Conservation (phyloP, 2,113 vertebrate species). For the Gavia stellata region DNA sequence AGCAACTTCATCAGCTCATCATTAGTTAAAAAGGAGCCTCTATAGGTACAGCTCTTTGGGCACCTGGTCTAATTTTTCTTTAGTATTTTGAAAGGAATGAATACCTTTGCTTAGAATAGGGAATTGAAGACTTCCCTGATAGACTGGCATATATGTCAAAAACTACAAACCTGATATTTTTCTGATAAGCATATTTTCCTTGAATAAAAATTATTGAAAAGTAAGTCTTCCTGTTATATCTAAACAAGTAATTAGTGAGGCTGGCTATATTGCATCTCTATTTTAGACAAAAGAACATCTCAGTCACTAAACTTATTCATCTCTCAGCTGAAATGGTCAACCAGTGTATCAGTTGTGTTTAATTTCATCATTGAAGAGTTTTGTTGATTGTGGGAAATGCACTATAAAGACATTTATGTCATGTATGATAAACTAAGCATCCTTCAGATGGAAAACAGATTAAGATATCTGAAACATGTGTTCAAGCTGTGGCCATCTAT, state of each 20-base stretch:
- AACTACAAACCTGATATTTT: background rate
- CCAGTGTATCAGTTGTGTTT: background rate
- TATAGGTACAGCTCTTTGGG: background rate
- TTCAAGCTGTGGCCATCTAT: background rate
- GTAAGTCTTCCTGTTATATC: background rate
- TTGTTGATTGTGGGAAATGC: background rate
- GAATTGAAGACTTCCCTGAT: background rate
- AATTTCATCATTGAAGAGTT: background rate
- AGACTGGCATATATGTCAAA: background rate
- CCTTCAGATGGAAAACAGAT: background rate
- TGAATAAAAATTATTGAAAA: background rate
- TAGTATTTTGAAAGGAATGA: background rate
- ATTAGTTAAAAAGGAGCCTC: background rate
- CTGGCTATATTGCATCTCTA: background rate
- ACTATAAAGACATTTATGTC: background rate
- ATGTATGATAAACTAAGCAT: background rate
- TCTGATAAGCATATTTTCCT: background rate
- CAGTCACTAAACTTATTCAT: background rate
- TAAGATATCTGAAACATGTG: background rate
- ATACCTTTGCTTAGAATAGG: background rate
- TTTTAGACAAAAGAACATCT: background rate
- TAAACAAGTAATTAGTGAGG: background rate
- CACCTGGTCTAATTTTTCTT: background rate
- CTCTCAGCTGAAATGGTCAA: background rate
- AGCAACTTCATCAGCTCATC: background rate